Base-by-base conservation (phyloP, 2,888 invertebrate species). In the Heterodera filipjevi region DNA sequence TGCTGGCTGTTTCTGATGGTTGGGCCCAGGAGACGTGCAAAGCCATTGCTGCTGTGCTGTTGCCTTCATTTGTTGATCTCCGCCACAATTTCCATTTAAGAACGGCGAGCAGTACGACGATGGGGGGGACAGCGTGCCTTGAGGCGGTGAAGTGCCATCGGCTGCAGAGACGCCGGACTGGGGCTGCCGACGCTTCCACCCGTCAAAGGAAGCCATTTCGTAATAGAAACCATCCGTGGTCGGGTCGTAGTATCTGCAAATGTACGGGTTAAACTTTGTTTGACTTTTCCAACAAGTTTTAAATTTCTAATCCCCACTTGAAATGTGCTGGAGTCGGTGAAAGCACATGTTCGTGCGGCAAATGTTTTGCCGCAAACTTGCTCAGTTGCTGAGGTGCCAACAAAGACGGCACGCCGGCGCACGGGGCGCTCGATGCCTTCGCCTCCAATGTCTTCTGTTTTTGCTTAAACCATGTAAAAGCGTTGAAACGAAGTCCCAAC, bases 131-230 rank as follows among this genome's bases (percentile, higher is more conserved):
- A n/a, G 12, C 12, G 59, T n/a, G 59, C 59, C 76, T 39, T 59
- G 76, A 22, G 70, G 46, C 22, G 76, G 64, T 32, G 66, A 76
- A 59, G 66, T 76, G 59, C 70, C 77, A 32, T 66, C 70, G 27
- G 71, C 35, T 14, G 66, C 32, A 10, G 33, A 44, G 44, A 35
- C 39, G 44, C 39, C 66, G 46, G 39, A 14, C 12, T 35, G 66
- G 59, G 82, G 82, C 53, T 77, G 80, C 16, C 82, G 82, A 49
- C 83, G 84, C 44, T 82, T 79, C 88, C 88, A 88, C 33, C 88
- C 88, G 77, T 89, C 87, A 44, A 89, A 87, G 10, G 86, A 85
- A 10, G 87, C 87, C 86, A 87, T 87, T 78, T 89, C 88, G 80
- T 86, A 89, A 82, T 82, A 87, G 82, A 84, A 88, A 33, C 88